Evolutionary conservation across 1,140 invertebrate genomes (phyloP), one percentile per base, ranked within the genome.

Genomic region (Drosophila baimaii): DNA sequence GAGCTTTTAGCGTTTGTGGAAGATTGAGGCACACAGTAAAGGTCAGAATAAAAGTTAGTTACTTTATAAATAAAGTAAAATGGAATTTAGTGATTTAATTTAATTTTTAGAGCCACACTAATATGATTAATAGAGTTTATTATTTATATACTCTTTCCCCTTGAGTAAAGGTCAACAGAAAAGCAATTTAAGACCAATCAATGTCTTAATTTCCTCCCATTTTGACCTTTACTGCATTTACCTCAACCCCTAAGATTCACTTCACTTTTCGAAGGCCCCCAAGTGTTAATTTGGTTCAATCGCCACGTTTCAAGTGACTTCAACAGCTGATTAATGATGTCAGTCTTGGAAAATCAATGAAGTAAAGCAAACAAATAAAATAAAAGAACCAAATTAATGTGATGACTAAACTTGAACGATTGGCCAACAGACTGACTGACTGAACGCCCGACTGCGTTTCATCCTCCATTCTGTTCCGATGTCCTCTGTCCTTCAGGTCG

Each of bases 281-380:
- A 59, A 74, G 72, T 70, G 59, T 49, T 64, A 74, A 84, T 77
- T 74, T 66, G 62, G 71, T 31, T 19, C 44, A 10, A 49, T 68
- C 21, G 37, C 33, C 31, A 58, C 43, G 52, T 57, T 33, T 52
- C 41, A 37, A 61, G 44, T 51, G 73, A 70, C 62, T 74, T 46
- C 65, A 63, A 61, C 41, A 77, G 56, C 73, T 77, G 63, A 77
- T 77, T 77, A 70, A 77, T 77, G 63, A 77, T 69, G 73, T 70
- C 73, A 77, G 73, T 58, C 55, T 37, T 54, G 23, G 19, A 79
- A 81, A 88, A 88, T 86, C 83, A 83, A 86, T 86, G 57, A 12
- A 17, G 21, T 9, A 25, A 25, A 19, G 47, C 57, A 56, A 71
- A 69, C 63, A 73, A 49, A 49, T 59, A 75, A 33, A 75, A 33